phyloP scores from a whole-genome alignment of 2,888 invertebrate genomes.

The Antheraea yamamai region DNA sequence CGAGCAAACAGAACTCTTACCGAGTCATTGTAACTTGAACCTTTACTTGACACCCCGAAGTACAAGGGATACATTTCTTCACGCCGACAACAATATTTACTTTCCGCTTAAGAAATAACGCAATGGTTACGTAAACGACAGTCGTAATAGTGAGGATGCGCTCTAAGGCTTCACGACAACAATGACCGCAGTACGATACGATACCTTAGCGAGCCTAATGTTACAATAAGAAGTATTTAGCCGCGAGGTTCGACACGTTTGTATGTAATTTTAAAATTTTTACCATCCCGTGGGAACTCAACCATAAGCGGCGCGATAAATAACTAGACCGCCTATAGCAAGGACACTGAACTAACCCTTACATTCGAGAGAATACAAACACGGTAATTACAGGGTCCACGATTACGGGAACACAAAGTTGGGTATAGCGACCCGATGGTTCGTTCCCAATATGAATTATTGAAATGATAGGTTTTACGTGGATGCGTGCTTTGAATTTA shows the following conservation, averaged over 20 bases:
- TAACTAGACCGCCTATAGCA: slow-evolving; percentile 72
- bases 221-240: slow-evolving; percentile 58
- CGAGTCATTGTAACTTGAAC: slow-evolving; percentile 59
- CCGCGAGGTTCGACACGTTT: slow-evolving; percentile 68
- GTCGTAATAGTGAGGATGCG: slow-evolving; percentile 51
- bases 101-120: slow-evolving; percentile 23
- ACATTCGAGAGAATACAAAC: slow-evolving; percentile 53
- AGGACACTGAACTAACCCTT: slow-evolving; percentile 59
- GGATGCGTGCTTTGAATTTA: slow-evolving; percentile 29
- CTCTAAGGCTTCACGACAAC: slow-evolving; percentile 64
- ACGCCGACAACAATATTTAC: slow-evolving; percentile 25
- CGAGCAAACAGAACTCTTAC: slow-evolving; percentile 72
- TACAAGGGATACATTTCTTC: slow-evolving; percentile 45
- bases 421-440: slow-evolving; percentile 41
- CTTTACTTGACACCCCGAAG: slow-evolving; percentile 50
- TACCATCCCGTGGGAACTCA: slow-evolving; percentile 74
- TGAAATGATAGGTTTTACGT: slow-evolving; percentile 54
- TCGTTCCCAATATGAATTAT: slow-evolving; percentile 58
- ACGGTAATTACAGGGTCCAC: slow-evolving; percentile 64
- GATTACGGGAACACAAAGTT: slow-evolving; percentile 52
- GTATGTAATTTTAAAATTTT: slow-evolving; percentile 70
- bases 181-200: slow-evolving; percentile 53
- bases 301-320: slow-evolving; percentile 73
- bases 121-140: slow-evolving; percentile 29
- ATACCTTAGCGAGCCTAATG: slow-evolving; percentile 53